Evolutionary conservation across 2,797 vertebrate species (phyloP).

Genomic region (Pangasius mekongensis): DNA sequence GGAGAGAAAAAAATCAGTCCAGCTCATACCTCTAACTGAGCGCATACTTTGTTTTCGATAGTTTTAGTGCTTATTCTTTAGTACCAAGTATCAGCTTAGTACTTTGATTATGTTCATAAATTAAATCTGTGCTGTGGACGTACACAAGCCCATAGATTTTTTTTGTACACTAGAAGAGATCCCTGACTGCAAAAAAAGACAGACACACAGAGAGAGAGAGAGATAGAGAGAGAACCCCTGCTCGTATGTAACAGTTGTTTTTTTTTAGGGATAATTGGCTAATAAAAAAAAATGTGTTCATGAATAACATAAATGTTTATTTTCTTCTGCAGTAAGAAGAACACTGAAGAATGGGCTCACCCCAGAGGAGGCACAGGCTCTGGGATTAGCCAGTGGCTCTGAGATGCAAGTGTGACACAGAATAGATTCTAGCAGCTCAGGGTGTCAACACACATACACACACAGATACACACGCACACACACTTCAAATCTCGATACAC

Average conservation of each 20-base stretch:
- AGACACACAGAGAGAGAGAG: too few species aligned
- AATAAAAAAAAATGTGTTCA: background rate
- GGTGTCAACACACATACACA: slow-evolving; percentile 43
- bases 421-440: slow-evolving; percentile 47
- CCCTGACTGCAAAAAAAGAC: too few species aligned
- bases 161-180: background rate
- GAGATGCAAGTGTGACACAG: slow-evolving; percentile 91
- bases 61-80: background rate
- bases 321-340: slow-evolving; percentile 82
- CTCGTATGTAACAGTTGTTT: background rate
- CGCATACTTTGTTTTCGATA: background rate
- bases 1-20: background rate
- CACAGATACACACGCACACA: slow-evolving; percentile 13
- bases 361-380: slow-evolving; percentile 91
- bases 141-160: background rate
- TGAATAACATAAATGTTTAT: background rate
- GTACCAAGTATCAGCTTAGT: background rate
- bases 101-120: background rate
- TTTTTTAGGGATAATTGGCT: background rate
- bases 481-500: background rate
- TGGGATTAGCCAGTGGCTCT: slow-evolving; percentile 87
- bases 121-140: too few species aligned
- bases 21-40: background rate
- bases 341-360: slow-evolving; percentile 93
- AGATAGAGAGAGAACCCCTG: too few species aligned